Percentiles rank a stretch among this genome's conserved stretches.
These are phyloP conservation scores for Drosophila albomicans DNA, from an alignment of 1,140 invertebrate genomes.

Conservation along the genomic window DNA sequence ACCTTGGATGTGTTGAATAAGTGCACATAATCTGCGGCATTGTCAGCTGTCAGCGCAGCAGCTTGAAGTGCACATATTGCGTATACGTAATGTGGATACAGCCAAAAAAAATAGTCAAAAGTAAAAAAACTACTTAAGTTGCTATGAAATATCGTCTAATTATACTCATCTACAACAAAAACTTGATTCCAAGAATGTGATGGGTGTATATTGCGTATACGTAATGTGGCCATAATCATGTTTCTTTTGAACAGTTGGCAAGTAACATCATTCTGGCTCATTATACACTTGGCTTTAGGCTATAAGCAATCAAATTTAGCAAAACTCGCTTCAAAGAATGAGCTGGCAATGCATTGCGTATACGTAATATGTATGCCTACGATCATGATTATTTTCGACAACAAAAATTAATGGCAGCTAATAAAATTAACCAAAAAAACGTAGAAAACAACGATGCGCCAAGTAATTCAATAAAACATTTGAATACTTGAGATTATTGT, in stretches of 20 bases:
- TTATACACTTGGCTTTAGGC: not conserved
- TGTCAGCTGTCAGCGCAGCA: conserved; percentile 10
- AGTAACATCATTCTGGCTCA: not conserved
- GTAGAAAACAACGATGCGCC: no score
- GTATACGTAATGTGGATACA: conserved; percentile 22
- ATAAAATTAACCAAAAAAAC: not conserved
- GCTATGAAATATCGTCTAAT: not conserved
- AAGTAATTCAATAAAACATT: not conserved
- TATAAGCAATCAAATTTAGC: not conserved
- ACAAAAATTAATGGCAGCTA: not conserved
- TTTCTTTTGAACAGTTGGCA: not conserved
- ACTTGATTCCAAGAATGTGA: not conserved
- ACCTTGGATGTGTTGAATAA: conserved; percentile 33
- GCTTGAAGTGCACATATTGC: not conserved
- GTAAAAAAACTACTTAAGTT: not conserved
- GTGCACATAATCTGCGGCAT: conserved; percentile 9
- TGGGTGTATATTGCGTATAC: conserved; percentile 14
- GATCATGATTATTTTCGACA: not conserved
- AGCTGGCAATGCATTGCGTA: not conserved
- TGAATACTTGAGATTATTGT: conserved; percentile 3
- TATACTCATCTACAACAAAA: not conserved
- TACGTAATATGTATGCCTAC: not conserved
- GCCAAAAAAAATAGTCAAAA: not conserved
- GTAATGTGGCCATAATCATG: not conserved
- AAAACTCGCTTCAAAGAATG: not conserved